Evolutionary conservation across 2,888 invertebrate species (phyloP).

Genomic region (Ichneumon xanthorius): DNA sequence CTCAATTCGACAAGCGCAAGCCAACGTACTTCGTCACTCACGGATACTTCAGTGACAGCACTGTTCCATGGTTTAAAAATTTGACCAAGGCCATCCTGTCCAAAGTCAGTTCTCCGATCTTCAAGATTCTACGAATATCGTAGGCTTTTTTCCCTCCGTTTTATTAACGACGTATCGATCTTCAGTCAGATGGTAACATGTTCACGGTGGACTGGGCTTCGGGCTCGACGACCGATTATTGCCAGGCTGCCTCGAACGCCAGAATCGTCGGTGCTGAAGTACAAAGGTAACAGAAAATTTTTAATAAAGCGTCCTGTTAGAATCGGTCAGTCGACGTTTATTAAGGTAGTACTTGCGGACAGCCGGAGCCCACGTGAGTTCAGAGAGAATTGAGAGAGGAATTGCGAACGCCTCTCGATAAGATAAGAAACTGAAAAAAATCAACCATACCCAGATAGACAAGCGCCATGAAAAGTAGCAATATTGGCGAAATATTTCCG

Average conservation of each 20-base stretch:
- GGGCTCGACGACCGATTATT: conserved; percentile 81
- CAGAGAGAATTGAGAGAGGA: too few relatives aligned
- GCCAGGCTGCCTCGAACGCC: conserved; percentile 74
- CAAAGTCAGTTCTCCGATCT: conserved; percentile 73
- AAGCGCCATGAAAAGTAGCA: too few relatives aligned
- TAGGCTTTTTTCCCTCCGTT: neutral
- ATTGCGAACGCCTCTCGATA: too few relatives aligned
- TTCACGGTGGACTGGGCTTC: conserved; percentile 83
- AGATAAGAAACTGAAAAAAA: too few relatives aligned
- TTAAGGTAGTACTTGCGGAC: neutral
- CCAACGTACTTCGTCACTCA: conserved; percentile 83
- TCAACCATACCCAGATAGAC: too few relatives aligned
- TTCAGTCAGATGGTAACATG: conserved; percentile 83
- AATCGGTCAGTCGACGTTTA: neutral
- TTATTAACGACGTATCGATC: conserved; percentile 30
- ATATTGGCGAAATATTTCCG: too few relatives aligned
- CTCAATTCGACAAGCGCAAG: conserved; percentile 68
- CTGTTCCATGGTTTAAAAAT: conserved; percentile 79
- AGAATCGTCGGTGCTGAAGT: conserved; percentile 80
- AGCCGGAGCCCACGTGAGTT: too few relatives aligned
- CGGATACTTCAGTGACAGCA: conserved; percentile 81
- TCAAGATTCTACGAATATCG: neutral
- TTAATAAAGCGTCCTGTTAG: neutral
- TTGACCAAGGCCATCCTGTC: conserved; percentile 81
- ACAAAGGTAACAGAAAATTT: conserved; percentile 71